Base-by-base conservation (phyloP, 2,113 vertebrate genomes). In the Fregata magnificens region DNA sequence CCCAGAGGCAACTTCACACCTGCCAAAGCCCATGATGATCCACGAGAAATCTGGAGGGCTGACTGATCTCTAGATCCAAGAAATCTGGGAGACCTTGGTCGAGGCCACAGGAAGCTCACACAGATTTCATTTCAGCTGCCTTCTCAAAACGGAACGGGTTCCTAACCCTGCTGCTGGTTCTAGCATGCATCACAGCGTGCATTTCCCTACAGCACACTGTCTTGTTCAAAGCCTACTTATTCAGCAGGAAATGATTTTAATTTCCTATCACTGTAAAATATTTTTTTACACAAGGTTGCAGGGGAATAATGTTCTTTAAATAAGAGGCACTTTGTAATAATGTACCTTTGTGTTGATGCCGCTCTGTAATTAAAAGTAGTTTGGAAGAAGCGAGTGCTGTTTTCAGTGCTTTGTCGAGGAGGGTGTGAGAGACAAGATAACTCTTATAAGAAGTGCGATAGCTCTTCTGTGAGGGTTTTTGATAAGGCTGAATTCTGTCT, bases 231-330 rank as follows among this genome's bases (percentile, higher is more conserved):
- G 83, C 55, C 62, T 80, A 8, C 80, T 63, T 95, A 82, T 89
- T 79, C 83, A 82, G 67, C 44, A 95, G 70, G 74, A 93, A 70
- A 80, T 56, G 0, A 36, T 89, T 94, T 93, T 82, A 6, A 84
- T 95, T 93, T 85, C 72, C 94, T 80, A 69, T 69, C 31, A 4
- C 47, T 44, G 36, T 74, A 85, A 80, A 83, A 67, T 32, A 29
- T 7, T 44, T n/a, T 86, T 82, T 82, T 55, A 59, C n/a, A 52
- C 3, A 9, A 36, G 82, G 42, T 66, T 95, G 42, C 83, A 90
- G 42, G 73, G 77, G 52, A 96, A 95, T 89, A 66, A 77, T 44
- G 36, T 56, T 85, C 92, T 92, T 92, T 77, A 74, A 95, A 76
- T 29, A 36, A 73, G 76, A 89, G 31, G 16, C 36, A 28, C 58